Base-by-base conservation (phyloP, 1,140 invertebrate genomes). In the Anagrus nilaparvatae region DNA sequence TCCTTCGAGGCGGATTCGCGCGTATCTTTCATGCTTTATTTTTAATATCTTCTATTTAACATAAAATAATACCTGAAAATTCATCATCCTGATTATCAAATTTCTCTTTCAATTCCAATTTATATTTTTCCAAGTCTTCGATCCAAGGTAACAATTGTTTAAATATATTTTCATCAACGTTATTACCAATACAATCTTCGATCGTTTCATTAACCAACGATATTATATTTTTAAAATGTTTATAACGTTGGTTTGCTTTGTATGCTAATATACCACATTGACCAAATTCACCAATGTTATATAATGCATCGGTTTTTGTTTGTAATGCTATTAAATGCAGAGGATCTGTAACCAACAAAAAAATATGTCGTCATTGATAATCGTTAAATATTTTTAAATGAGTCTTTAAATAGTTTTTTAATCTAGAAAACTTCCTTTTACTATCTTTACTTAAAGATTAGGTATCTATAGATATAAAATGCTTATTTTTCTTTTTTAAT, bases 141-240 rank as follows among this genome's bases (percentile, higher is more conserved):
- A 65, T 62, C 58, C 58, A 59, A 0, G 58, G 58, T 5, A 49
- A 51, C 10, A 65, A 43, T 9, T 52, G 40, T 7, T 34, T 3
- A 0, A 65, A 14, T 4, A 24, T 35, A 3, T 21, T 14, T 10
- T 9, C 33, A 27, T 10, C 53, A 52, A 46, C 35, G 23, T 65
- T 61, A 1, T 27, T 39, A 1, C 63, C 63, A 10, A 63, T 45
- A 37, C 61, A 65, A 45, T 61, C 51, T 40, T 65, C 56, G 21
- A 65, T 45, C 1, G 58, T 57, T 45, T 60, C 55, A 28, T 52
- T 58, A 1, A 51, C 59, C 12, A 54, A 50, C 18, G 47, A 49
- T n/a, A 63, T 49, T 0, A 50, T 55, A 14, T 44, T 43, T 21
- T 53, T 48, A 19, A 61, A 58, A 7, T 52, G 53, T 18, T 12